Percentiles rank a stretch among this genome's conserved stretches.
Evolutionary conservation across 1,140 invertebrate genomes (phyloP).

Genomic region (Pseudoatta argentina): DNA sequence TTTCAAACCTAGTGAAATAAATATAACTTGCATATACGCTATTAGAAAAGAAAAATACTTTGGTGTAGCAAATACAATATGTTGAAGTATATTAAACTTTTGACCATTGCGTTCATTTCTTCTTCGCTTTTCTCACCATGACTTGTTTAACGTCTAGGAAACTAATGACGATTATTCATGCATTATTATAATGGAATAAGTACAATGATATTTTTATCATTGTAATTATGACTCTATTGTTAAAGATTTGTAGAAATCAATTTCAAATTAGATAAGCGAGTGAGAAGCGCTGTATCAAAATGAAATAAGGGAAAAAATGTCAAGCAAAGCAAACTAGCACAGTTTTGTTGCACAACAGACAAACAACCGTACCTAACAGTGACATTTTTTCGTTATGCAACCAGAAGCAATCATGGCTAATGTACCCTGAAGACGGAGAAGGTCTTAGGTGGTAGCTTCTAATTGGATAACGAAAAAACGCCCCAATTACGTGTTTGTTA

Average conservation of each 20-base stretch:
- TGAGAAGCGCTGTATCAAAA: conserved; percentile 9
- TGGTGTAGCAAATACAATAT: not conserved
- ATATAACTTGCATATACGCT: conserved; percentile 12
- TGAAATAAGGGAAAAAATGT: not conserved
- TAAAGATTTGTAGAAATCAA: not conserved
- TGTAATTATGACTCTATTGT: not conserved
- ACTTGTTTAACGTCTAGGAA: not conserved
- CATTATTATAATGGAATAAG: not conserved
- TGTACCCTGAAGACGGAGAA: too few relatives aligned
- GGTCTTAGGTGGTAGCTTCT: too few relatives aligned
- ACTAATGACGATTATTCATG: not conserved
- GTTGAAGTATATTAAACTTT: conserved; percentile 25
- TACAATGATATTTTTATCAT: not conserved
- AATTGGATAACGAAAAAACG: too few relatives aligned
- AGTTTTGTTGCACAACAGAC: not conserved
- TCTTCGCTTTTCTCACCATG: not conserved
- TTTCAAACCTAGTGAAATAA: conserved; percentile 4
- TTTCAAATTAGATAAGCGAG: not conserved
- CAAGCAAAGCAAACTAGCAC: not conserved
- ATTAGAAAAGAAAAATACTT: conserved; percentile 13
- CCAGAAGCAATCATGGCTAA: too few relatives aligned
- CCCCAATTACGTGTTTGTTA: not conserved
- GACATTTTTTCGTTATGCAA: too few relatives aligned
- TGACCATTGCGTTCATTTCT: not conserved
- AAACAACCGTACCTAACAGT: not conserved